These are phyloP conservation scores for Phortica okadai DNA, from an alignment of 2,888 invertebrate species.

Conservation along the genomic window DNA sequence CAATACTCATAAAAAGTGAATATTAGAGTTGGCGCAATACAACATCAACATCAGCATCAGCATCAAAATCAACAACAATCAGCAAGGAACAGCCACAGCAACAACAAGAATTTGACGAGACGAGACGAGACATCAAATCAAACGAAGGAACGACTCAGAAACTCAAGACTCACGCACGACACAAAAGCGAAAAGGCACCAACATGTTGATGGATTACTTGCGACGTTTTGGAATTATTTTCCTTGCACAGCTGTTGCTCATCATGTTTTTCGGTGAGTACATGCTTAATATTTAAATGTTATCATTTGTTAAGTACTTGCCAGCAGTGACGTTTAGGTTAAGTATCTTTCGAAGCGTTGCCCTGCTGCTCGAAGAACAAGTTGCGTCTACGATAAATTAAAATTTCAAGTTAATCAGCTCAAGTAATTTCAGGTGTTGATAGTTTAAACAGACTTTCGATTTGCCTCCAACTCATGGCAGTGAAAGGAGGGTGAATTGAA, in stretches of 20 bases:
- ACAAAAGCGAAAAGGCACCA: constrained; percentile 38
- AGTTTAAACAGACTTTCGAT: not conserved
- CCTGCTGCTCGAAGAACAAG: not conserved
- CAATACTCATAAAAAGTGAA: constrained; percentile 27
- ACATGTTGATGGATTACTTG: constrained; percentile 70
- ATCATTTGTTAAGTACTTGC: constrained; percentile 10
- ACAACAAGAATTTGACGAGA: not conserved
- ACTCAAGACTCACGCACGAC: not conserved
- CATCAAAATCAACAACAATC: not conserved
- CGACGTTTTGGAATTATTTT: constrained; percentile 64
- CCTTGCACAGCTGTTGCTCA: constrained; percentile 68
- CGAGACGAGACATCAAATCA: not conserved
- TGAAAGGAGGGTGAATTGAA: too few species aligned
- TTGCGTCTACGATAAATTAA: not conserved
- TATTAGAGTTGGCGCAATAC: constrained; percentile 10
- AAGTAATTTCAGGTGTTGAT: not conserved
- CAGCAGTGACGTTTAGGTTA: not conserved
- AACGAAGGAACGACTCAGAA: not conserved
- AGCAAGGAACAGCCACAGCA: not conserved
- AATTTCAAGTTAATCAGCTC: not conserved
- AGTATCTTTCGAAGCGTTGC: not conserved
- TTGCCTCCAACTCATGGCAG: not conserved
- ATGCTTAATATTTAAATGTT: not conserved
- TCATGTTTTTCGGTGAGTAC: constrained; percentile 71
- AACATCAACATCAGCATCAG: not conserved